Percentiles rank a stretch among this genome's conserved stretches.
These are phyloP conservation scores for Nasua narica DNA, from an alignment of 2,797 vertebrate genomes.

Conservation along the genomic window DNA sequence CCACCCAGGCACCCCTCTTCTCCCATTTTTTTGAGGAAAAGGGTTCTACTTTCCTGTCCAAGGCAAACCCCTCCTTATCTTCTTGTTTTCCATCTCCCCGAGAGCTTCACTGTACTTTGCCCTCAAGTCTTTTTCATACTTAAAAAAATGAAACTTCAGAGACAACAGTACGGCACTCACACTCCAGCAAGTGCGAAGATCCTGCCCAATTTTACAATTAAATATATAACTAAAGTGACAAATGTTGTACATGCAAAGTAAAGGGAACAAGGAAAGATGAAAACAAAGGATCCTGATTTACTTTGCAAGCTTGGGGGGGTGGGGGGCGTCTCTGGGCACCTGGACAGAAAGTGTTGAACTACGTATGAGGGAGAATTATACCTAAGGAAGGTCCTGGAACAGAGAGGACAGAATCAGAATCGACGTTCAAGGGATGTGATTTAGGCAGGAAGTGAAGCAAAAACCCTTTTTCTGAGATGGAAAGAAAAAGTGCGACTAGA, in stretches of 20 bases:
- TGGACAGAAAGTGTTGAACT: neutral
- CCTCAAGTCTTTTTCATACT: neutral
- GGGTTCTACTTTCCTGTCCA: neutral
- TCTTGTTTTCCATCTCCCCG: neutral
- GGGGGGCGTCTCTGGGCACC: neutral
- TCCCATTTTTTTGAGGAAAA: neutral
- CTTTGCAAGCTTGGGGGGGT: neutral
- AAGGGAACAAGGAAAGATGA: neutral
- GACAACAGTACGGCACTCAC: neutral
- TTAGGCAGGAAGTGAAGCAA: neutral
- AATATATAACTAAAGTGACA: neutral
- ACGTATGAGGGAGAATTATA: neutral
- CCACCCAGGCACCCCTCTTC: too few species aligned
- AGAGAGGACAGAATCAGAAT: neutral
- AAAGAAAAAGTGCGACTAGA: neutral
- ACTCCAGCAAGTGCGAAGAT: neutral
- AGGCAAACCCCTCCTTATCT: neutral
- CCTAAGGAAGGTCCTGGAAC: neutral
- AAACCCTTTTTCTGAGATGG: neutral
- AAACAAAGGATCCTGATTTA: neutral
- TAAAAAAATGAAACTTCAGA: neutral
- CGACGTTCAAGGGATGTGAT: neutral
- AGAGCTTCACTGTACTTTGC: neutral
- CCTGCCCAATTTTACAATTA: neutral
- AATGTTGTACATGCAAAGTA: neutral